Evolutionary conservation across 2,888 invertebrate species (phyloP).

Genomic region (Apeira syringaria): DNA sequence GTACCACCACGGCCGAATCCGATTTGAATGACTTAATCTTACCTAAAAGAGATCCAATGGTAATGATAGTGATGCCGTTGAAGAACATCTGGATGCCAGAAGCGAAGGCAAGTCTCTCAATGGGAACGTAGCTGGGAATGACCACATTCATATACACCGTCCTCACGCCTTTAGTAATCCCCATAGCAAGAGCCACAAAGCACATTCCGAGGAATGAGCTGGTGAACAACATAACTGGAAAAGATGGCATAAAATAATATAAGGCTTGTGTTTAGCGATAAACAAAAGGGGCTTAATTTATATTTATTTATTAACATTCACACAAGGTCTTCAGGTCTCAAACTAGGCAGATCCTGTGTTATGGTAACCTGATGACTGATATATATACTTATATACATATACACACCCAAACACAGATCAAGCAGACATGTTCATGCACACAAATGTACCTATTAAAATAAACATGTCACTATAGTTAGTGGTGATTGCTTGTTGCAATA

Average conservation of each 20-base stretch:
- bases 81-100: conserved; percentile 88
- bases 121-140: conserved; percentile 87
- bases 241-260: neutral
- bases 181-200: conserved; percentile 83
- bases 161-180: conserved; percentile 87
- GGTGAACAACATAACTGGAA: conserved; percentile 76
- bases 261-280: neutral
- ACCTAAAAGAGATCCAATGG: conserved; percentile 86
- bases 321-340: too few relatives aligned
- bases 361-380: too few relatives aligned
- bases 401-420: too few relatives aligned
- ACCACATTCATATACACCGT: conserved; percentile 88
- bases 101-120: conserved; percentile 86
- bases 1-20: too few relatives aligned
- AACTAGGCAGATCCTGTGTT: too few relatives aligned
- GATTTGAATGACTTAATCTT: conserved; percentile 74
- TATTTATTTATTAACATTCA: too few relatives aligned
- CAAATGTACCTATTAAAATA: too few relatives aligned
- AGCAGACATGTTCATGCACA: too few relatives aligned
- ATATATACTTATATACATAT: too few relatives aligned
- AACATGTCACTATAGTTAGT: too few relatives aligned
- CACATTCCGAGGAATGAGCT: conserved; percentile 67
- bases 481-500: too few relatives aligned
- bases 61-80: conserved; percentile 85
- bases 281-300: too few relatives aligned